Evolutionary conservation across 2,113 vertebrate species (phyloP).

Genomic region (Electrona antarctica): DNA sequence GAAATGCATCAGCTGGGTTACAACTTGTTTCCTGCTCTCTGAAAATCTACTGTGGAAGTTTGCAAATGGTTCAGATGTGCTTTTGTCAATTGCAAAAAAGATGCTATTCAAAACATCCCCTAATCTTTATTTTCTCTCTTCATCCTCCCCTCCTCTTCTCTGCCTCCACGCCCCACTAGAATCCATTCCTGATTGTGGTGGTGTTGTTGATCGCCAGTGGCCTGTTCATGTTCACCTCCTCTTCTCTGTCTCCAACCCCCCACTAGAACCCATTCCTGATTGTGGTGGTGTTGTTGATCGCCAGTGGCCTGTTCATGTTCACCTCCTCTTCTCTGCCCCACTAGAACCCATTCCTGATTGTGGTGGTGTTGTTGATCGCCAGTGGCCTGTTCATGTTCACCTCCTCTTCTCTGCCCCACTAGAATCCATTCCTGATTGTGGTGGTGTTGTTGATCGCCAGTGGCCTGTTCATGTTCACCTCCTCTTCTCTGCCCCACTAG

Average conservation of each 20-base stretch:
- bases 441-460: constrained; percentile 90
- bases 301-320: constrained; percentile 93
- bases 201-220: constrained; percentile 89
- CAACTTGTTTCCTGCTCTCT: too few species aligned
- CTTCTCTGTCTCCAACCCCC: constrained; percentile 73
- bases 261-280: constrained; percentile 87
- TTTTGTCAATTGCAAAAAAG: too few species aligned
- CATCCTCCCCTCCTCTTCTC: too few species aligned
- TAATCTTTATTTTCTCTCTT: too few species aligned
- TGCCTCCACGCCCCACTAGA: constrained; percentile 69
- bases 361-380: constrained; percentile 91
- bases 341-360: constrained; percentile 87
- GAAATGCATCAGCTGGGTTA: too few species aligned
- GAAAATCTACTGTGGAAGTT: too few species aligned
- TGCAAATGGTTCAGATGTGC: too few species aligned
- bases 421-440: constrained; percentile 89
- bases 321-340: too few species aligned
- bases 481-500: constrained; percentile 65
- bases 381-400: constrained; percentile 95
- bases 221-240: constrained; percentile 95
- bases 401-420: constrained; percentile 48
- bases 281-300: constrained; percentile 90
- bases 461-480: constrained; percentile 96
- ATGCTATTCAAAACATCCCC: too few species aligned
- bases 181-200: constrained; percentile 87